Percentiles rank a stretch among this genome's conserved stretches.
Evolutionary conservation across 2,797 vertebrate genomes (phyloP).

Genomic region (Chiloscyllium punctatum): DNA sequence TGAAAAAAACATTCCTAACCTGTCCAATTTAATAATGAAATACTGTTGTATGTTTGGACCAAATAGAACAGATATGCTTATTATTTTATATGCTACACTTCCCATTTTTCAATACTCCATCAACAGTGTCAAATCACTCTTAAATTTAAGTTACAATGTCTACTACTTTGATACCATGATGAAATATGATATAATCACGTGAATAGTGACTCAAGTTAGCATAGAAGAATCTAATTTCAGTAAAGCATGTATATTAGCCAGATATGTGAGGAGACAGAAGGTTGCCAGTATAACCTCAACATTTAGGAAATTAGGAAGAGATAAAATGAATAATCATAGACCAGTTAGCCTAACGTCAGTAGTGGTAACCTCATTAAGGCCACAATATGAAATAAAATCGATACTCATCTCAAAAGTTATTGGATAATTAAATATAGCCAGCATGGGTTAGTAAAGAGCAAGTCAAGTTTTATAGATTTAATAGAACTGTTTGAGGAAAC

Average conservation of each 20-base stretch:
- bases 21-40: background rate
- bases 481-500: background rate
- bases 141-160: background rate
- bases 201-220: background rate
- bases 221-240: background rate
- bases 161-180: background rate
- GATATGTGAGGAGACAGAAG: background rate
- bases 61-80: background rate
- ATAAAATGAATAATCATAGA: background rate
- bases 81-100: background rate
- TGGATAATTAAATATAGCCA: background rate
- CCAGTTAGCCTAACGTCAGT: background rate
- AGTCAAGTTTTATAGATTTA: background rate
- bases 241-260: background rate
- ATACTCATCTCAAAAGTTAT: background rate
- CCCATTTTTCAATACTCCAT: background rate
- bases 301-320: background rate
- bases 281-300: background rate
- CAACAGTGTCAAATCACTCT: background rate
- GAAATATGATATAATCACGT: background rate
- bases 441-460: background rate
- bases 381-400: slow-evolving; percentile 4
- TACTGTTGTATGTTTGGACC: background rate
- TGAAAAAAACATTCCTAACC: background rate
- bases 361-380: background rate